These are phyloP conservation scores for Microtus oregoni DNA, from an alignment of 2,113 vertebrate genomes.

Conservation along the genomic window DNA sequence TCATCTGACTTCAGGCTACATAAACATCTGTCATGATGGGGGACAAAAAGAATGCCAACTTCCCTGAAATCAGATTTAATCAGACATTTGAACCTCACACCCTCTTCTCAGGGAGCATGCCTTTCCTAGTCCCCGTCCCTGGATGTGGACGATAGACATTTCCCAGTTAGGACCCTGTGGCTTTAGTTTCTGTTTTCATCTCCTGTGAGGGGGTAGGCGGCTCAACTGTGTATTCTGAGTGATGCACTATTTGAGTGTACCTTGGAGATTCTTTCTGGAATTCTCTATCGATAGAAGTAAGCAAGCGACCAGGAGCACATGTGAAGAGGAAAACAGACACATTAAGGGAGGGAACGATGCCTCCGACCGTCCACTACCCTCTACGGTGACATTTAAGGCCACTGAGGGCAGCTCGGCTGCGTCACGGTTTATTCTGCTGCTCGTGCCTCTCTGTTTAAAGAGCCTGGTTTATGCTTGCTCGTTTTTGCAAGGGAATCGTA, in stretches of 20 bases:
- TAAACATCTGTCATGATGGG: not conserved
- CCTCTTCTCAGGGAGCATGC: not conserved
- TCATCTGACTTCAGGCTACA: not conserved
- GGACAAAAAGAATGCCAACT: not conserved
- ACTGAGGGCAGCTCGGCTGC: not conserved
- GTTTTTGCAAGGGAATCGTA: constrained; percentile 26
- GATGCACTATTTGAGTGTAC: not conserved
- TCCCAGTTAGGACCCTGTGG: not conserved
- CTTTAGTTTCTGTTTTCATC: not conserved
- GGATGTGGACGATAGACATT: not conserved
- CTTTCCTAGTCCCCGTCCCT: too few relatives aligned
- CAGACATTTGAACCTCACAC: not conserved
- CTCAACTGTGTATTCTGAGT: not conserved
- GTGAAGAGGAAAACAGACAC: not conserved
- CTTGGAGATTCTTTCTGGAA: not conserved
- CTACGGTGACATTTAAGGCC: not conserved
- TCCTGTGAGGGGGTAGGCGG: not conserved
- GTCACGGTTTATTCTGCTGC: not conserved
- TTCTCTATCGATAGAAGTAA: not conserved
- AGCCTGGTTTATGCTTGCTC: constrained; percentile 25
- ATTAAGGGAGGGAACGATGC: not conserved
- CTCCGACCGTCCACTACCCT: rapidly evolving
- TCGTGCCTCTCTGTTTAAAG: constrained; percentile 3
- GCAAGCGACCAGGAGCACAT: not conserved
- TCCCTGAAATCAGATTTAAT: constrained; percentile 47